These are phyloP conservation scores for Dascillus cervinus DNA, from an alignment of 2,888 invertebrate genomes.

Conservation along the genomic window DNA sequence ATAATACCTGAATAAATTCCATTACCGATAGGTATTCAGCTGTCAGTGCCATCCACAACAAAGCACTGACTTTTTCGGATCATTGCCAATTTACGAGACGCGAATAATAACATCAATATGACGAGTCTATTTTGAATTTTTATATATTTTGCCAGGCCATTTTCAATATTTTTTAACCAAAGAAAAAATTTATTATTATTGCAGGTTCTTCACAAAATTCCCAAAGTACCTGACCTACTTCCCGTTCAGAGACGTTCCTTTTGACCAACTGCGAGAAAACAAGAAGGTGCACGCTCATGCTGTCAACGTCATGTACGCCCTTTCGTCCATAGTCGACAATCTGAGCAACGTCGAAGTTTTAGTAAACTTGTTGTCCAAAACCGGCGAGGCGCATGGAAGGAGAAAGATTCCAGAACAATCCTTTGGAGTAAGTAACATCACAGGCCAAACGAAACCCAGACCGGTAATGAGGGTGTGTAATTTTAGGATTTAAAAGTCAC, in stretches of 20 bases:
- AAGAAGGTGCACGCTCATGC: conserved; percentile 47
- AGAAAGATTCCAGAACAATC: conserved; percentile 15
- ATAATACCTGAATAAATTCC: no score
- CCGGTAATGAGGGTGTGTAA: no score
- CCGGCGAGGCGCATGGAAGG: conserved; percentile 39
- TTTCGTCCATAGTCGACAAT: conserved; percentile 44
- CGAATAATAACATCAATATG: no score
- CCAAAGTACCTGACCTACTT: conserved; percentile 45
- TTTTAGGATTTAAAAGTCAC: conserved; percentile 41
- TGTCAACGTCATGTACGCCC: conserved; percentile 42
- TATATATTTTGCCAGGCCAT: no score
- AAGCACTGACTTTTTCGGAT: no score
- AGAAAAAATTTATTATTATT: no score
- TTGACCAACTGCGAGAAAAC: conserved; percentile 39
- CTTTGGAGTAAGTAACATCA: conserved; percentile 10
- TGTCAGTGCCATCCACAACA: no score
- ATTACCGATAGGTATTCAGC: no score
- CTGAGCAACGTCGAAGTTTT: conserved; percentile 44
- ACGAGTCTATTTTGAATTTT: no score
- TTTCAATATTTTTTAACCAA: no score
- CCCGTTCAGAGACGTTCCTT: conserved; percentile 41
- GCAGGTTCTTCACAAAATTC: conserved; percentile 43
- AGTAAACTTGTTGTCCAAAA: conserved; percentile 42
- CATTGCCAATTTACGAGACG: no score
- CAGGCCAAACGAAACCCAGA: no score